These are phyloP conservation scores for Eptatretus burgeri DNA, from an alignment of 2,113 vertebrate species.

Conservation along the genomic window DNA sequence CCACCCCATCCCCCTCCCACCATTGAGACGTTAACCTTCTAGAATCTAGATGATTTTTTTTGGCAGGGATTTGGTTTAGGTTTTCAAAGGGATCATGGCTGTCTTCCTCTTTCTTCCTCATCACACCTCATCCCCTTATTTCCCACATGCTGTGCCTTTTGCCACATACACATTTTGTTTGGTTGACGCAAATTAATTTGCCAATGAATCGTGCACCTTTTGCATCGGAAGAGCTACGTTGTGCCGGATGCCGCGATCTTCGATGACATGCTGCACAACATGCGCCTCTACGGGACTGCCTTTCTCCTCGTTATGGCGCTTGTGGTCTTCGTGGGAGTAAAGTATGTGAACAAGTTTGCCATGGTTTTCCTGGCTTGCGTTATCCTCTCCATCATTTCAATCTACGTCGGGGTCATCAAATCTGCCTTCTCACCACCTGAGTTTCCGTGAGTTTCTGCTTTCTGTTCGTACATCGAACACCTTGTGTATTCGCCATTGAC, in stretches of 20 bases:
- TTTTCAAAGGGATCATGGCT: no score
- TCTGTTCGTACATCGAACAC: no score
- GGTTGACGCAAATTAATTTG: no score
- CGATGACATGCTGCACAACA: constrained; percentile 64
- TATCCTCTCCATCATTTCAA: constrained; percentile 79
- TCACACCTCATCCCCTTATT: no score
- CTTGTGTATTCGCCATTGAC: no score
- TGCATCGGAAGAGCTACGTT: constrained; percentile 40
- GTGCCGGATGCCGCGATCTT: constrained; percentile 70
- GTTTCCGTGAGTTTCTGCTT: constrained; percentile 47
- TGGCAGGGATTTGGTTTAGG: no score
- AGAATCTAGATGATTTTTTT: no score
- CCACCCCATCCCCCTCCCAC: no score
- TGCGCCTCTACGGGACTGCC: constrained; percentile 69
- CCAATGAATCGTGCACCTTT: no score
- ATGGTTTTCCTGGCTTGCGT: constrained; percentile 86
- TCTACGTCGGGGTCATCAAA: constrained; percentile 74
- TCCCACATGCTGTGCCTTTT: no score
- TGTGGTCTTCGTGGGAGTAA: constrained; percentile 84
- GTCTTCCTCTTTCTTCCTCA: constrained; percentile 15
- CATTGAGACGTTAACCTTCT: no score
- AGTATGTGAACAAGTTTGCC: constrained; percentile 91
- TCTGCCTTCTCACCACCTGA: constrained; percentile 60
- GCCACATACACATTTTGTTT: no score
- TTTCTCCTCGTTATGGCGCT: constrained; percentile 74